Evolutionary conservation across 2,113 vertebrate species (phyloP).

Genomic region (Vimba vimba): DNA sequence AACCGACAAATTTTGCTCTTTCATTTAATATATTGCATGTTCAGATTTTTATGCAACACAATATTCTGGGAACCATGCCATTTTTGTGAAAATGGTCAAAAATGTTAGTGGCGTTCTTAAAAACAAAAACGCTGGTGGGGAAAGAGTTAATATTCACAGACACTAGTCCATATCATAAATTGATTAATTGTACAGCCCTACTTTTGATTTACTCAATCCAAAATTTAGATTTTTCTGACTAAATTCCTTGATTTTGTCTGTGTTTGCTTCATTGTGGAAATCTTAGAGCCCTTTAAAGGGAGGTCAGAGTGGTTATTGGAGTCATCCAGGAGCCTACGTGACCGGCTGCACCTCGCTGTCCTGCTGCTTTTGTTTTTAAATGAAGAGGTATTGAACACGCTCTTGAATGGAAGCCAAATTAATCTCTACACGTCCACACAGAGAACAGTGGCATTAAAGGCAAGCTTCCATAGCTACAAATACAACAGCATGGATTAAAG

Average conservation of each 20-base stretch:
- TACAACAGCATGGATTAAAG: background rate
- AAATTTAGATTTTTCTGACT: background rate
- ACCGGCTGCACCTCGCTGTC: conserved; percentile 53
- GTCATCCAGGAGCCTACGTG: conserved; percentile 60
- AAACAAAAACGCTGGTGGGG: too few species aligned
- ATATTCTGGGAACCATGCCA: too few species aligned
- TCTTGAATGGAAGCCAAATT: conserved; percentile 56
- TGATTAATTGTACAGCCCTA: background rate
- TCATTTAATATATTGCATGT: too few species aligned
- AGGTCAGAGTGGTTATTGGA: background rate
- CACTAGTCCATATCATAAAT: background rate
- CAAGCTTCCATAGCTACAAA: background rate
- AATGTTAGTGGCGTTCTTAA: too few species aligned
- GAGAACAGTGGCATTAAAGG: background rate
- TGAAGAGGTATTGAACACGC: conserved; percentile 36
- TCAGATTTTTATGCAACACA: too few species aligned
- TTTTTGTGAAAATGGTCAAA: too few species aligned
- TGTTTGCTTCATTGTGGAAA: background rate
- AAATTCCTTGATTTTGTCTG: background rate
- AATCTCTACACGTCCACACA: conserved; percentile 18
- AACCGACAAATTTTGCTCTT: background rate
- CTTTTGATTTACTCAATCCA: background rate
- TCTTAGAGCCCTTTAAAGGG: background rate
- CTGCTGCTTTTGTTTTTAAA: conserved; percentile 62
- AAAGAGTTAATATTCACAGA: background rate